Conservation (phyloP, 2,113 vertebrate genomes). For the Dunckerocampus dactyliophorus region DNA sequence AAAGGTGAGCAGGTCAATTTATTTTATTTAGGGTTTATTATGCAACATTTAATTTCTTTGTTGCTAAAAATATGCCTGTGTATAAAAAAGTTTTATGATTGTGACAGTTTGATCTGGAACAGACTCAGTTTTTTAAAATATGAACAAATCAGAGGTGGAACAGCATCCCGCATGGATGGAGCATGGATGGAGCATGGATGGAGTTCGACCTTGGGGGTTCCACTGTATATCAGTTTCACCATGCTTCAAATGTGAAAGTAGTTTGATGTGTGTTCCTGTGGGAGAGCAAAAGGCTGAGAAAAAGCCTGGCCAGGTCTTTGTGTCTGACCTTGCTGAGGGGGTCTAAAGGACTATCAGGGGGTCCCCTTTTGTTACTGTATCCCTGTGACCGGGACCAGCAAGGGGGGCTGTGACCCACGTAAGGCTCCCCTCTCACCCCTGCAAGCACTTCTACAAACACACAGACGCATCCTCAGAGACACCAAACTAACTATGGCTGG, state of each 20-base stretch:
- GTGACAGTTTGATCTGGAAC: too few relatives aligned
- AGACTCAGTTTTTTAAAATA: too few relatives aligned
- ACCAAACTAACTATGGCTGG: slow-evolving; percentile 33
- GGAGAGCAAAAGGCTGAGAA: slow-evolving; percentile 47
- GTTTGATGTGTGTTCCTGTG: slow-evolving; percentile 23
- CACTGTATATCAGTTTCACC: background rate
- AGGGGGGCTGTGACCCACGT: slow-evolving; percentile 65
- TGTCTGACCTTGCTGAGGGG: slow-evolving; percentile 58
- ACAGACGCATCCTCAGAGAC: slow-evolving; percentile 30
- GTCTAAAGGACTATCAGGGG: slow-evolving; percentile 49
- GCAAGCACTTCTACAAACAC: slow-evolving; percentile 71
- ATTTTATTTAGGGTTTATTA: too few relatives aligned
- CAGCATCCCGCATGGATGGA: too few relatives aligned
- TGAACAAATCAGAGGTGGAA: too few relatives aligned
- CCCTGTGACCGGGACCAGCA: slow-evolving; percentile 35
- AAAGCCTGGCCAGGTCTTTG: slow-evolving; percentile 58
- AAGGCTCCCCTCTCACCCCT: slow-evolving; percentile 67
- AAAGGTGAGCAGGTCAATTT: too few relatives aligned
- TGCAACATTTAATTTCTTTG: too few relatives aligned
- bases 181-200: too few relatives aligned
- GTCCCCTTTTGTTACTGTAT: slow-evolving; percentile 72
- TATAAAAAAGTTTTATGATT: too few relatives aligned
- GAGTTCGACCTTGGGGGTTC: background rate
- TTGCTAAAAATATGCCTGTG: too few relatives aligned
- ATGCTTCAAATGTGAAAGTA: background rate